phyloP scores from a whole-genome alignment of 2,888 invertebrate genomes.

The Papilio protenor region DNA sequence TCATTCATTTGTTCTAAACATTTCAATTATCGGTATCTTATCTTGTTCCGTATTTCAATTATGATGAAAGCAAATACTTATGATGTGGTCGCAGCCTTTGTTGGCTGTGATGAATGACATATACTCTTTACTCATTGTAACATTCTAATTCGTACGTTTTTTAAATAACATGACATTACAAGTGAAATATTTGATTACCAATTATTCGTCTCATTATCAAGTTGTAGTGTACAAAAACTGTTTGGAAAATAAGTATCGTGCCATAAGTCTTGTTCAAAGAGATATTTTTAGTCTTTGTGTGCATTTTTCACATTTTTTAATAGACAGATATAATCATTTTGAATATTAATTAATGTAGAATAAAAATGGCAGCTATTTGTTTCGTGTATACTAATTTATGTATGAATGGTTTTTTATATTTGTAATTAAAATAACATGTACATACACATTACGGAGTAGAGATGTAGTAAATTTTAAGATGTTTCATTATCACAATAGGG shows the following conservation, averaged over 20 bases:
- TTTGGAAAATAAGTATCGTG: slow-evolving; percentile 8
- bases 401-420: slow-evolving; percentile 33
- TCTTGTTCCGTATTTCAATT: slow-evolving; percentile 7
- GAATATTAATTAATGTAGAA: not conserved
- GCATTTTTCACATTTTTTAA: not conserved
- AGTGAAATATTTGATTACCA: not conserved
- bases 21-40: slow-evolving; percentile 3
- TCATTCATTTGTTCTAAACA: slow-evolving; percentile 12
- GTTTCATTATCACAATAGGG: slow-evolving; percentile 26
- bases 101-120: not conserved
- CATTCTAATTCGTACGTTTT: not conserved
- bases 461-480: slow-evolving; percentile 31
- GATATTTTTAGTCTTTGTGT: not conserved
- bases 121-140: not conserved
- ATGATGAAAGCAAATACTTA: slow-evolving; percentile 17
- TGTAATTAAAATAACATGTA: slow-evolving; percentile 31
- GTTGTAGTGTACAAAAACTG: not conserved
- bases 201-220: not conserved
- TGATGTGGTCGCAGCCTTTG: slow-evolving; percentile 4
- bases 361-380: not conserved
- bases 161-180: not conserved
- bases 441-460: slow-evolving; percentile 33
- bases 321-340: not conserved
- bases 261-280: slow-evolving; percentile 13
- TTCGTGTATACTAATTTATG: not conserved